Evolutionary conservation across 2,797 vertebrate genomes (phyloP).

Genomic region (Neopelma chrysocephalum): DNA sequence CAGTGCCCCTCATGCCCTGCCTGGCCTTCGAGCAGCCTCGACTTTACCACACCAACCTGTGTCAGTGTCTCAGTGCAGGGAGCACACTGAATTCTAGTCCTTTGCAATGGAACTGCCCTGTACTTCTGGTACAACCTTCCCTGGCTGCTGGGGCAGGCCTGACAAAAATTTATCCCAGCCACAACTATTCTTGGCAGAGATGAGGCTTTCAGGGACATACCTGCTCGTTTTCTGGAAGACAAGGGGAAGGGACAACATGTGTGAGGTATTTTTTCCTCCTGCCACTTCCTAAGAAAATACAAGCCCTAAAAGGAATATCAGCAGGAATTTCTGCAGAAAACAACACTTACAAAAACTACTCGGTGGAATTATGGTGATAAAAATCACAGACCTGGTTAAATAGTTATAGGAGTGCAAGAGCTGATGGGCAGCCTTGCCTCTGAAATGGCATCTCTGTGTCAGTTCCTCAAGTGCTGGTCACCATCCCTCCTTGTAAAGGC

Average conservation of each 20-base stretch:
- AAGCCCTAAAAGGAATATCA: neutral
- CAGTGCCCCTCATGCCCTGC: fast-evolving
- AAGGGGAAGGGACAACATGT: neutral
- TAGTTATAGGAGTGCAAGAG: neutral
- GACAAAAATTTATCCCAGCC: neutral
- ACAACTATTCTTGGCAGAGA: neutral
- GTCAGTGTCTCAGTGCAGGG: neutral
- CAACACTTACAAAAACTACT: neutral
- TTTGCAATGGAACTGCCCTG: neutral
- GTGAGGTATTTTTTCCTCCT: neutral
- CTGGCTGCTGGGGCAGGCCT: neutral
- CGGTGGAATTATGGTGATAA: neutral
- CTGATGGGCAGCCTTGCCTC: neutral
- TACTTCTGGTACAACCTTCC: neutral
- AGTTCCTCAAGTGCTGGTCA: neutral
- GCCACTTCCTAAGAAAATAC: neutral
- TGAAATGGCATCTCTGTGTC: neutral
- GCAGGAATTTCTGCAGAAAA: neutral
- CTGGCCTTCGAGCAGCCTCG: neutral
- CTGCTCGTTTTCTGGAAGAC: neutral
- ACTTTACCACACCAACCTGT: fast-evolving
- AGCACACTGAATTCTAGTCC: neutral
- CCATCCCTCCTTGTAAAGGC: neutral
- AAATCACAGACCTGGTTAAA: neutral
- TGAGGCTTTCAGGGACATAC: neutral